Evolutionary conservation across 2,797 vertebrate genomes (phyloP).

Genomic region (Pipistrellus pipistrellus): DNA sequence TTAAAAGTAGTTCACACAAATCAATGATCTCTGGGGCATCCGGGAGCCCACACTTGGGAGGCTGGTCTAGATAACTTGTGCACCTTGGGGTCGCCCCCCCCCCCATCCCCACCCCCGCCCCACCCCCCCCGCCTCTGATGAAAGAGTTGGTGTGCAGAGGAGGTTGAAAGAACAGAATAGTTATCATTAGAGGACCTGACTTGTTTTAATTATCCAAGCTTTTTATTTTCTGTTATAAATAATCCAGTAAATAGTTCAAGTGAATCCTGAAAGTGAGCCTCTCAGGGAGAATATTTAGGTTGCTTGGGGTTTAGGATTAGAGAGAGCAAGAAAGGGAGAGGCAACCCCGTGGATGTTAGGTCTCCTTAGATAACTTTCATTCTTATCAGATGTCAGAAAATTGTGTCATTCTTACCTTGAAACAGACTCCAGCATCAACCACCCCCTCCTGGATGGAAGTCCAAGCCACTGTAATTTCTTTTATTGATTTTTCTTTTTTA

Average conservation of each 20-base stretch:
- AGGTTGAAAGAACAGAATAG: background rate
- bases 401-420: background rate
- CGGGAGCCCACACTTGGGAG: background rate
- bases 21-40: background rate
- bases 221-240: slow-evolving; percentile 32
- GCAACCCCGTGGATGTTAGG: background rate
- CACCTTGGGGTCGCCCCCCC: fast-evolving
- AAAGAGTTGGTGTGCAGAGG: background rate
- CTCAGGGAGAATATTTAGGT: background rate
- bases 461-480: background rate
- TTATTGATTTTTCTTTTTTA: background rate
- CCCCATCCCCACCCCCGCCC: background rate
- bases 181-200: background rate
- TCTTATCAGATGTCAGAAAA: slow-evolving; percentile 12
- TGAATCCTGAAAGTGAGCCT: slow-evolving; percentile 1
- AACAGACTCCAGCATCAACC: background rate
- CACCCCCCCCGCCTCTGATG: background rate
- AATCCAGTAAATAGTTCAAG: slow-evolving; percentile 37
- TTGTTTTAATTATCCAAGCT: slow-evolving; percentile 23
- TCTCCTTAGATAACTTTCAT: background rate
- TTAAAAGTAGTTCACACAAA: background rate
- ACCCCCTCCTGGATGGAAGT: background rate
- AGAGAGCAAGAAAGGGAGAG: background rate
- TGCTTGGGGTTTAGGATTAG: background rate
- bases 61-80: background rate